Conservation (phyloP, 2,113 vertebrate species). For the Tursiops truncatus region DNA sequence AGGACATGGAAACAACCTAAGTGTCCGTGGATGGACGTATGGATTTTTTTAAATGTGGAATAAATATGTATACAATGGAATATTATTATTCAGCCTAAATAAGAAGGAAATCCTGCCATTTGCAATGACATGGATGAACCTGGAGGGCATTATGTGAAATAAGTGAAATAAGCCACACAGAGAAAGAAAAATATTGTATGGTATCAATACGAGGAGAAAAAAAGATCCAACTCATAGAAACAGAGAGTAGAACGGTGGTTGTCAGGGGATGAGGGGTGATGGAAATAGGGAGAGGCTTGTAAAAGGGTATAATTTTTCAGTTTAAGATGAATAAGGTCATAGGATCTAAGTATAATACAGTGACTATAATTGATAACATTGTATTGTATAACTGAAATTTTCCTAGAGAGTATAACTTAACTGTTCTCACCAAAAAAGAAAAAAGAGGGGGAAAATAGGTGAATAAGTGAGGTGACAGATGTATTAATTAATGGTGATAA, state of each 20-base stretch:
- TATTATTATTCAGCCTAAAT: background rate
- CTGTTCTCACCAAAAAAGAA: background rate
- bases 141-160: background rate
- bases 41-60: background rate
- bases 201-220: background rate
- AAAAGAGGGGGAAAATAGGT: background rate
- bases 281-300: background rate
- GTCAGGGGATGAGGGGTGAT: too few species aligned
- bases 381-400: background rate
- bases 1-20: background rate
- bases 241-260: background rate
- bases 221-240: background rate
- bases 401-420: background rate
- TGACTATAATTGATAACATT: background rate
- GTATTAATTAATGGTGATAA: background rate
- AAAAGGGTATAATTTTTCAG: background rate
- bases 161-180: background rate
- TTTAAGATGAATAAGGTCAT: background rate
- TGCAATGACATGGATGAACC: background rate
- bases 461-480: background rate
- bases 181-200: background rate
- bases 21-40: background rate
- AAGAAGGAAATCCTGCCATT: background rate
- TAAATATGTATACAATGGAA: background rate
- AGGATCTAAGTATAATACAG: background rate